phyloP scores from a whole-genome alignment of 2,113 vertebrate species.

The human region GRCh38 chr4:186365501-186366000 shows the following conservation, averaged over 20 bases:
- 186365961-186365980: neutral
- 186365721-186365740: neutral
- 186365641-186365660: neutral
- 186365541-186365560: neutral
- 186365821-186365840: neutral
- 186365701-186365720: neutral
- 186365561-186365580: neutral
- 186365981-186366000: neutral
- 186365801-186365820: neutral
- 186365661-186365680: conserved; percentile 32
- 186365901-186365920: neutral
- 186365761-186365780: neutral
- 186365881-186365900: neutral
- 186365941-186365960: neutral
- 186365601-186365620: neutral
- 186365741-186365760: neutral
- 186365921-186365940: neutral
- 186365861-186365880: neutral
- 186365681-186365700: conserved; percentile 9
- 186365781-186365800: neutral
- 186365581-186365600: conserved; percentile 17
- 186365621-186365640: neutral
- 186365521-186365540: neutral
- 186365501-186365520: neutral
- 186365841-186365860: neutral